Conservation (phyloP, 2,888 invertebrate genomes). For the Conistra vaccinii region DNA sequence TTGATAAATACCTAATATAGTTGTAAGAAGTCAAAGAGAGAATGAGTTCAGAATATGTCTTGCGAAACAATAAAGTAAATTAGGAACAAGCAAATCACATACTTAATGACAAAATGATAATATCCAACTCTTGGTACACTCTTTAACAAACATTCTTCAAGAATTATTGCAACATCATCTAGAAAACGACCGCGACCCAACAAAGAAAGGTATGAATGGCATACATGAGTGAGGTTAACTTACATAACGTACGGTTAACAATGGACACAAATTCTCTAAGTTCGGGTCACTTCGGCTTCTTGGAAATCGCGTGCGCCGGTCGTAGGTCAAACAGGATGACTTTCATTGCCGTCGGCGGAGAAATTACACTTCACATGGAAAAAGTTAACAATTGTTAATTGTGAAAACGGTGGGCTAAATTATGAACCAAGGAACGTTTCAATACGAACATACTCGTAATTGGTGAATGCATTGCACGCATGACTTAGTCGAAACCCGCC, state of each 20-base stretch:
- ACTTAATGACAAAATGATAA: slow-evolving; percentile 26
- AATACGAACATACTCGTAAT: slow-evolving; percentile 38
- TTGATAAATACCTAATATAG: slow-evolving; percentile 7
- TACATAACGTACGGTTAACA: slow-evolving; percentile 47
- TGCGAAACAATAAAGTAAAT: slow-evolving; percentile 9
- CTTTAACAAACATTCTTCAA: not conserved
- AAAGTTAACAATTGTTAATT: slow-evolving; percentile 39
- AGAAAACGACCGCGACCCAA: slow-evolving; percentile 30
- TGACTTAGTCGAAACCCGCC: slow-evolving; percentile 46
- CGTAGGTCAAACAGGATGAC: slow-evolving; percentile 53
- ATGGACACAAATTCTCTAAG: slow-evolving; percentile 33
- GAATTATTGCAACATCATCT: slow-evolving; percentile 44
- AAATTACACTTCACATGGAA: slow-evolving; percentile 42
- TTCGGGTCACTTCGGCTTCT: slow-evolving; percentile 33
- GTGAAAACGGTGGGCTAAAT: slow-evolving; percentile 37
- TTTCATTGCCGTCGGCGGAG: slow-evolving; percentile 54
- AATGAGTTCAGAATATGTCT: slow-evolving; percentile 7
- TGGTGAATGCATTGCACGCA: slow-evolving; percentile 53
- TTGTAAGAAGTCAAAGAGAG: slow-evolving; percentile 15
- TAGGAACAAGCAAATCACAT: not conserved
- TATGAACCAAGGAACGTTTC: slow-evolving; percentile 26
- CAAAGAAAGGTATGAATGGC: slow-evolving; percentile 48
- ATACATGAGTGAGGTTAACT: slow-evolving; percentile 29
- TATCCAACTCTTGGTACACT: slow-evolving; percentile 4
- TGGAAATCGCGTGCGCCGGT: slow-evolving; percentile 43